Conservation (phyloP, 2,113 vertebrate species). For the Pachycephala philippinensis region DNA sequence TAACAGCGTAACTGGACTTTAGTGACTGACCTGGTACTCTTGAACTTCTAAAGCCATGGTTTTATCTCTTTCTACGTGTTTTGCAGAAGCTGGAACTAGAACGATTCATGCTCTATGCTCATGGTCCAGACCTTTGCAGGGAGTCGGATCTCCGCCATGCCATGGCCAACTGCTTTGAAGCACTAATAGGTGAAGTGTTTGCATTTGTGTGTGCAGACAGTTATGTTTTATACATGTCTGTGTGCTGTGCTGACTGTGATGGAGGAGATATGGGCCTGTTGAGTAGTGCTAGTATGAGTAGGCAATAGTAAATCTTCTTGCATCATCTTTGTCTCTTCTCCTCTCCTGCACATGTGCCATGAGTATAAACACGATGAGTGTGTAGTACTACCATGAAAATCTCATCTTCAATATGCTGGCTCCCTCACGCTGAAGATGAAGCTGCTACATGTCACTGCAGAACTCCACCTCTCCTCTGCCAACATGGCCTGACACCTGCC, state of each 20-base stretch:
- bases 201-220: background rate
- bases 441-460: fast-evolving
- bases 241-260: fast-evolving
- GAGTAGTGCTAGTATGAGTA: background rate
- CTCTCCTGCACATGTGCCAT: fast-evolving
- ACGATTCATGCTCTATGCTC: constrained; percentile 98
- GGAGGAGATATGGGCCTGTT: background rate
- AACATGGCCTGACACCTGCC: background rate
- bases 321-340: background rate
- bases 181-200: constrained; percentile 87
- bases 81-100: constrained; percentile 94
- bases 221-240: background rate
- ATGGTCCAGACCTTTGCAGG: constrained; percentile 95
- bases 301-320: background rate
- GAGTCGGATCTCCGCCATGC: constrained; percentile 97
- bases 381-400: background rate
- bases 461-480: background rate
- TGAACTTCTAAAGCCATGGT: background rate
- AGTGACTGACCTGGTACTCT: background rate
- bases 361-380: background rate
- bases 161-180: constrained; percentile 99
- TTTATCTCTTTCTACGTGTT: background rate
- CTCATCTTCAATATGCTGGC: background rate
- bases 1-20: background rate
- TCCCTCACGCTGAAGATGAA: background rate